Conservation (phyloP, 2,888 invertebrate genomes). For the Synergus itoensis region DNA sequence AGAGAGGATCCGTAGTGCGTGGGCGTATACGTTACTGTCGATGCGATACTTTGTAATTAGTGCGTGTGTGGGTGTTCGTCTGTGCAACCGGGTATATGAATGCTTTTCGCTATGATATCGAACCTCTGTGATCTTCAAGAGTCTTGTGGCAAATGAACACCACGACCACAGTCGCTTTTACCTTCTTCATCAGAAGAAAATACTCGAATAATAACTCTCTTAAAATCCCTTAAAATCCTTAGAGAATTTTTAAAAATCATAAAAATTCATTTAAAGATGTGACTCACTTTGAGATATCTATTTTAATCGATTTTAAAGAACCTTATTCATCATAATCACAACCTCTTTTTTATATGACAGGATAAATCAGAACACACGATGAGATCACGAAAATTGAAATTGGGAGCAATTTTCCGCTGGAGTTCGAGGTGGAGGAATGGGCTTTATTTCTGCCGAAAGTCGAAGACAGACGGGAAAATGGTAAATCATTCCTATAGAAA, state of each 20-base stretch:
- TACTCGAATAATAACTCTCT: too few species aligned
- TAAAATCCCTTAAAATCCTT: too few species aligned
- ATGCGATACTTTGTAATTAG: slow-evolving; percentile 63
- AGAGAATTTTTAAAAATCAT: too few species aligned
- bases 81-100: slow-evolving; percentile 42
- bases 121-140: slow-evolving; percentile 53
- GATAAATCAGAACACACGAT: not conserved
- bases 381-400: slow-evolving; percentile 19
- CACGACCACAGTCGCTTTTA: not conserved
- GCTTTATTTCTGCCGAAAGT: slow-evolving; percentile 53
- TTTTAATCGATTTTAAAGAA: not conserved
- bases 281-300: too few species aligned
- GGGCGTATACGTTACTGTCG: slow-evolving; percentile 49
- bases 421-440: slow-evolving; percentile 5
- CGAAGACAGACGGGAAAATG: slow-evolving; percentile 73
- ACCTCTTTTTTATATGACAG: not conserved
- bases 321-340: not conserved
- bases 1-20: slow-evolving; percentile 46
- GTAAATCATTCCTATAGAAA: slow-evolving; percentile 76
- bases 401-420: slow-evolving; percentile 29
- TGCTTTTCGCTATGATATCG: slow-evolving; percentile 51
- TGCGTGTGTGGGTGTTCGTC: slow-evolving; percentile 46
- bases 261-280: too few species aligned
- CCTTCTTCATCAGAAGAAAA: not conserved
- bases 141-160: slow-evolving; percentile 45